Base-by-base conservation (phyloP, 23 tunicate genomes). In the Phallusia fumigata region DNA sequence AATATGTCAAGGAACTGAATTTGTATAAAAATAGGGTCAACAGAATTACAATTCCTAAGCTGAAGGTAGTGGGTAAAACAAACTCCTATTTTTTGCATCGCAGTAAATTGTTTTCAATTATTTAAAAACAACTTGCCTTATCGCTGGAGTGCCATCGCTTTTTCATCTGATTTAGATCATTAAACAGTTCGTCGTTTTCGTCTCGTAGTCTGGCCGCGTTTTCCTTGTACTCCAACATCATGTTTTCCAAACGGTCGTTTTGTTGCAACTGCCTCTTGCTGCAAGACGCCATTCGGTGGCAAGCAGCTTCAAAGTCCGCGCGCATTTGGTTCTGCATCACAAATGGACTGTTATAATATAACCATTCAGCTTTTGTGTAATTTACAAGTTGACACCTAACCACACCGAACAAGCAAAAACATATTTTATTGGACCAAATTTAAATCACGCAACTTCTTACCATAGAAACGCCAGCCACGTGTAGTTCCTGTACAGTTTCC, bases 161-260 rank as follows among this genome's bases (percentile, higher is more conserved):
- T 26, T 79, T 50, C 26, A 86, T 32, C 21, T 30, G 31, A 0
- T 88, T 53, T 34, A 88, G 33, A 24, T 86, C 72, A 58, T 44
- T 65, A n/a, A 89, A 30, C 35, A 90, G 73, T 65, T 90, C 90
- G 44, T 90, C 95, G 45, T 82, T 82, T 12, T 73, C 65, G 58
- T 90, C 95, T 77, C 77, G 90, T 30, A 90, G 32, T 28, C 35
- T 73, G 33, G 76, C 80, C 65, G 82, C 53, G 0, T 49, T 78
- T 0, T 32, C 53, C 36, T 82, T 84, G 76, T 84, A 85, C 77
- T 80, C 79, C 0, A 76, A 51, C 75, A 85, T 69, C 79, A 90
- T 32, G 0, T 21, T 65, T 35, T 76, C 80, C 40, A 85, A 35
- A 13, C 76, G 87, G 26, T 65, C 34, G 44, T 52, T 52, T 47